Evolutionary conservation across 1,140 invertebrate species (phyloP), one percentile per base, ranked within the genome.

Genomic region (Drosophila subpulchrella): DNA sequence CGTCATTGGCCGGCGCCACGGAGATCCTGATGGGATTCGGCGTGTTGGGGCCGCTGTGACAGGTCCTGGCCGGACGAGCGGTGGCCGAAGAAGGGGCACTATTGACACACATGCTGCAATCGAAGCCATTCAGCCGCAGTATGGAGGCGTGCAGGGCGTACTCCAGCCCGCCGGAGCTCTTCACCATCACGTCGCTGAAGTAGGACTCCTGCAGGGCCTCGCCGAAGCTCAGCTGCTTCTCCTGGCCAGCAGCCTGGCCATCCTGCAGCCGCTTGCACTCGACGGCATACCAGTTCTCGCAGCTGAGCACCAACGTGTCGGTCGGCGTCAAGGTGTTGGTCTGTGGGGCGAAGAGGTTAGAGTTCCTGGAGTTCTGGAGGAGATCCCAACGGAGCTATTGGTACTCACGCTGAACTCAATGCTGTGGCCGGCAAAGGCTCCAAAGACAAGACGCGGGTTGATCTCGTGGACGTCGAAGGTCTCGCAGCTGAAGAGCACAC

Each of bases 401-500:
- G 24, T 53, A 80, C 78, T 80, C 90, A 95, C 95, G 83, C 93
- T 93, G 81, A 95, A 95, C 91, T 95, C 95, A 74, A 95, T 95
- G 65, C 95, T 93, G 92, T 95, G 94, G 4, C 95, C 95, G 60
- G 94, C 94, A 91, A 94, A 94, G 15, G 94, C 94, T 11, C 94
- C 95, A 91, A 95, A 95, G 34, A 94, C 91, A 39, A 94, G 90
- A 50, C 93, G 90, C 4, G 93, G 91, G 65, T 92, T 92, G 15
- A 68, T 75, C 50, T 92, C 91, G 73, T 92, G 92, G 11, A 94
- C 91, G 91, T 95, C 95, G 91, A 95, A 95, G 46, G 95, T 95
- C 85, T 95, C 95, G 93, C 95, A 95, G 73, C 93, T 94, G 81
- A 95, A 95, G 68, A 95, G 92, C 3, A 95, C 94, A 74, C 79